Evolutionary conservation across 2,797 vertebrate species (phyloP).

Genomic region (Sciurus vulgaris): DNA sequence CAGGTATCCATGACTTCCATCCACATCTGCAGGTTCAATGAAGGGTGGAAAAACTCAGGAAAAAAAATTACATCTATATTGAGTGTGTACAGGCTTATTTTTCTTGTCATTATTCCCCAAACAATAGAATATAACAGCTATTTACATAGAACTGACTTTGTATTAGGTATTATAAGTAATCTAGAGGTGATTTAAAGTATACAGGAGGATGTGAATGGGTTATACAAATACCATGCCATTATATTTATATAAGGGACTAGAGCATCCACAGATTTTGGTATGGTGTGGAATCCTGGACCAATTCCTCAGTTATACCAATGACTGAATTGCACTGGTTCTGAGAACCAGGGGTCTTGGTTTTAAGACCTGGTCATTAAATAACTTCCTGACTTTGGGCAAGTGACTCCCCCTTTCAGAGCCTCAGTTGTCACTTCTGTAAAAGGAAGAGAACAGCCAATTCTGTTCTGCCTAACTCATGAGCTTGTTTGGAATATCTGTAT

Average conservation of each 20-base stretch:
- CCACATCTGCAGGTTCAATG: not conserved
- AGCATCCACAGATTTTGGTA: not conserved
- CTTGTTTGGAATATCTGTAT: not conserved
- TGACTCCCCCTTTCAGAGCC: not conserved
- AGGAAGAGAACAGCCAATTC: not conserved
- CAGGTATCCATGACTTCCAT: not conserved
- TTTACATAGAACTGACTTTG: not conserved
- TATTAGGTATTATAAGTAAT: not conserved
- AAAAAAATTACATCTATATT: not conserved
- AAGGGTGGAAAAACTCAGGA: not conserved
- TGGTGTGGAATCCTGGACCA: not conserved
- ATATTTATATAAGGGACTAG: not conserved
- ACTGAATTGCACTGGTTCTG: not conserved
- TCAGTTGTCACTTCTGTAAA: not conserved
- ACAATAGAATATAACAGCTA: not conserved
- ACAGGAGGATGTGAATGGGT: not conserved
- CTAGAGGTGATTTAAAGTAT: not conserved
- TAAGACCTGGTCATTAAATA: not conserved
- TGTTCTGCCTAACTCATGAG: not conserved
- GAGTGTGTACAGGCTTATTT: not conserved
- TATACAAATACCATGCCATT: not conserved
- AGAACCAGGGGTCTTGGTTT: not conserved
- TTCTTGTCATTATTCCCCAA: not conserved
- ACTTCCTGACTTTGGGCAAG: slow-evolving; percentile 6
- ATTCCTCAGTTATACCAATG: not conserved